Percentiles rank a stretch among this genome's conserved stretches.
Evolutionary conservation across 2,888 invertebrate species (phyloP).

Genomic region (Alentia gelatinosa): DNA sequence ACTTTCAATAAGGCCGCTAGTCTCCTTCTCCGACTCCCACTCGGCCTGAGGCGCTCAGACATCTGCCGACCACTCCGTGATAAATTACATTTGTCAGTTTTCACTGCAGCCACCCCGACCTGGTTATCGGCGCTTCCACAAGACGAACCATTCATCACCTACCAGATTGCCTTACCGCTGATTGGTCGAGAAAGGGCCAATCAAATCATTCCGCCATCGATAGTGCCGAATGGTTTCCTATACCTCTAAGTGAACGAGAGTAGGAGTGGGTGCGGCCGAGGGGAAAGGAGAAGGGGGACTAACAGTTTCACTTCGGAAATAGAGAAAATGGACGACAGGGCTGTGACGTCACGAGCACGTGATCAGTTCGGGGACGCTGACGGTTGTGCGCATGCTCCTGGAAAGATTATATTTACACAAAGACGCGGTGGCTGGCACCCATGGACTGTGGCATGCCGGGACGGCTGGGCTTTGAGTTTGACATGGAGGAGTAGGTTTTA

Average conservation of each 20-base stretch:
- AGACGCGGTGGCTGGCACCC: too few relatives aligned
- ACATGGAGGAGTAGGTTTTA: too few relatives aligned
- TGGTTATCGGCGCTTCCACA: slow-evolving; percentile 15
- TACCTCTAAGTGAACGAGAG: not conserved
- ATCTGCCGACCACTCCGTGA: not conserved
- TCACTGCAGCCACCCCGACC: not conserved
- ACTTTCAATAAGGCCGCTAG: too few relatives aligned
- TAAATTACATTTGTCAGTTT: slow-evolving; percentile 32
- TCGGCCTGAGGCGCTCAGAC: too few relatives aligned
- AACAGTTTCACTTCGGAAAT: not conserved
- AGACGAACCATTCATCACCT: slow-evolving; percentile 14
- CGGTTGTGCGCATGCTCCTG: not conserved
- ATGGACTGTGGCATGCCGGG: too few relatives aligned
- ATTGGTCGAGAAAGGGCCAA: slow-evolving; percentile 48
- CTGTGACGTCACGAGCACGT: not conserved
- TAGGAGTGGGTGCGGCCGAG: not conserved
- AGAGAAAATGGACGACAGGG: not conserved
- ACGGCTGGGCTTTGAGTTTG: too few relatives aligned
- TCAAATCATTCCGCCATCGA: slow-evolving; percentile 46
- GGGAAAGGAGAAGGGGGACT: not conserved
- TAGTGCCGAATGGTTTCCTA: not conserved
- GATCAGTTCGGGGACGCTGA: not conserved
- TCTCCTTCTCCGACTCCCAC: too few relatives aligned
- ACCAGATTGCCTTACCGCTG: slow-evolving; percentile 36
- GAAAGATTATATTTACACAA: not conserved